Base-by-base conservation (phyloP, 2,113 vertebrate genomes). In the Typhlomys cinereus region DNA sequence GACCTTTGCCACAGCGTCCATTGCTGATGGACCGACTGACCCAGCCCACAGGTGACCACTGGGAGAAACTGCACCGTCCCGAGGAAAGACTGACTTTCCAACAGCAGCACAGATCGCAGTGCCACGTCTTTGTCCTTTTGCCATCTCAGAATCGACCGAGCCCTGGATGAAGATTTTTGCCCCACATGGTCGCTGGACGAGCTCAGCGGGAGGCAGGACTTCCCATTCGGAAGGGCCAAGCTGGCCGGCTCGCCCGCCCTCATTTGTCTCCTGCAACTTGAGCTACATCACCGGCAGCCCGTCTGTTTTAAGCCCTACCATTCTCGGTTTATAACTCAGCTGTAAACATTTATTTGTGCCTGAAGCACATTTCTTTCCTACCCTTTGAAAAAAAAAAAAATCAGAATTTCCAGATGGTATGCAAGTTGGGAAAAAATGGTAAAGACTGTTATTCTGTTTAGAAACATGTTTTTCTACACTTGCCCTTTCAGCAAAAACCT, bases 321-420 rank as follows among this genome's bases (percentile, higher is more conserved):
- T 97, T 95, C 94, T 97, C 96, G 54, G 85, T 97, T 97, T 98
- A 97, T 96, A 85, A 89, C 96, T 94, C 82, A 95, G 96, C 92
- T 96, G 80, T 97, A 96, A 97, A 97, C 96, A 96, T 97, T 98
- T 96, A 96, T 97, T 97, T 97, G 87, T 96, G 97, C 95, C 95
- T 94, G 88, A 91, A 97, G 93, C 95, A 96, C 91, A 95, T 95
- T 96, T 96, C 8, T 94, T 97, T 95, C 90, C 96, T 95, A 90
- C 94, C 61, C 95, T 97, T 94, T 95, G 96, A 44, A 93, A 95
- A 95, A 92, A 95, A 95, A 92, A 96, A 96, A 96, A 80, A 96
- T 95, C 92, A 74, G 92, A 80, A 94, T 97, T 96, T 97, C 96
- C 95, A 92, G 95, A 92, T 94, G 95, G 83, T 96, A 94, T 96